Conservation (phyloP, 1,140 invertebrate species). For the Drosophila nasuta region DNA sequence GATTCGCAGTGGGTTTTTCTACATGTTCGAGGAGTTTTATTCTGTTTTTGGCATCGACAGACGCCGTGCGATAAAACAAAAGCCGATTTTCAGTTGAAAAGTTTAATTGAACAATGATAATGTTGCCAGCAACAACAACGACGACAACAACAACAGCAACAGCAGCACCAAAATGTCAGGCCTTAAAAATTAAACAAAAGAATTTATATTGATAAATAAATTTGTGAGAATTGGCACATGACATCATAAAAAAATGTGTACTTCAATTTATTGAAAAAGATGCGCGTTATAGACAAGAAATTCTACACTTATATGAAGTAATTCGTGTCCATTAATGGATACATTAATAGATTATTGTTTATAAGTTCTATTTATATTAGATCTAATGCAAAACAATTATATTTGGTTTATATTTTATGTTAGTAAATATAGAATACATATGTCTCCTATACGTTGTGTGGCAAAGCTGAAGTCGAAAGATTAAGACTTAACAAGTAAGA, state of each 20-base stretch:
- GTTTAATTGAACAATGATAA: slow-evolving; percentile 83
- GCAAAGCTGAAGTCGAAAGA: no score
- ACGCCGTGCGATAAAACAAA: slow-evolving; percentile 73
- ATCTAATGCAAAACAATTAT: no score
- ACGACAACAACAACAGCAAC: slow-evolving; percentile 19
- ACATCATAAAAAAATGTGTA: slow-evolving; percentile 12
- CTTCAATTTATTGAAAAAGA: slow-evolving; percentile 1
- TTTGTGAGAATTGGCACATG: slow-evolving; percentile 37
- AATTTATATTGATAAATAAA: slow-evolving; percentile 41
- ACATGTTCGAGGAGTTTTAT: slow-evolving; percentile 37
- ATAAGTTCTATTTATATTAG: no score
- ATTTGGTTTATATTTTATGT: no score
- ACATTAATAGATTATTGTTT: no score
- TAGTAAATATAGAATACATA: no score
- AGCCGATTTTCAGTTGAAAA: slow-evolving; percentile 82
- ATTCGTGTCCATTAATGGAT: no score
- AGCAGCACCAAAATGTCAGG: slow-evolving; percentile 56
- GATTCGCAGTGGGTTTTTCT: slow-evolving; percentile 36
- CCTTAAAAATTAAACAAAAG: slow-evolving; percentile 56
- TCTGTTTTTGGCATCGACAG: slow-evolving; percentile 77
- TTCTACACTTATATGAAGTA: neutral
- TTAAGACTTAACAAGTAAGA: no score
- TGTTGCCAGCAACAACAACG: slow-evolving; percentile 53
- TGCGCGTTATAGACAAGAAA: neutral
- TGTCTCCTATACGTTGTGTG: no score